phyloP scores from a whole-genome alignment of 2,888 invertebrate species.

The Coronaproctus castanopsis region DNA sequence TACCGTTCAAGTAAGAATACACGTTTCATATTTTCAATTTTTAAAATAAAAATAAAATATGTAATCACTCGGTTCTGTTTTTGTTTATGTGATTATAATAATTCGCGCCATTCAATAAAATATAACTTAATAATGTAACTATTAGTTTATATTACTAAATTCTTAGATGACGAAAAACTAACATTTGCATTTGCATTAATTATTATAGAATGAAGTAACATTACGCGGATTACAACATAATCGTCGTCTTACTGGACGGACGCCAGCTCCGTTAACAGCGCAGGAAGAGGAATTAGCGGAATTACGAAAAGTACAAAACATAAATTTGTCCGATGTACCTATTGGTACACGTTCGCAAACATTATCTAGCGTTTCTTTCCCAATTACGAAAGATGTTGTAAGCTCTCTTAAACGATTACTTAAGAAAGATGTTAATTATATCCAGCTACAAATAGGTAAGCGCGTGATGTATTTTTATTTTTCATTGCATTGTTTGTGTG shows the following conservation, averaged over 20 bases:
- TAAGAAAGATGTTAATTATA: slow-evolving; percentile 57
- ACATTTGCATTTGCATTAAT: too few species aligned
- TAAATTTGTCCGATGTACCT: slow-evolving; percentile 47
- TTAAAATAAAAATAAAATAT: neutral
- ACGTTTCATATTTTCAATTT: too few species aligned
- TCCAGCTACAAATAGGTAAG: slow-evolving; percentile 68
- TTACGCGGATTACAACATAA: slow-evolving; percentile 63
- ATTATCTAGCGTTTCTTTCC: slow-evolving; percentile 73
- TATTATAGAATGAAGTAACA: slow-evolving; percentile 59
- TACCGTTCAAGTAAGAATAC: slow-evolving; percentile 30
- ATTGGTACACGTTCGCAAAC: slow-evolving; percentile 74
- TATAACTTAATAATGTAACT: neutral
- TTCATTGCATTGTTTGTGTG: neutral
- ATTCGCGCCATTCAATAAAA: neutral
- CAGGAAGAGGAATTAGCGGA: slow-evolving; percentile 70
- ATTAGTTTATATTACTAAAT: too few species aligned
- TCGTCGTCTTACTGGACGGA: slow-evolving; percentile 49
- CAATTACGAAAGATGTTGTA: slow-evolving; percentile 32
- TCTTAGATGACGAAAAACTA: too few species aligned
- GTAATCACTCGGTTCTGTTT: neutral
- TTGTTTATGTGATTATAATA: neutral
- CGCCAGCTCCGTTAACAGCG: slow-evolving; percentile 74
- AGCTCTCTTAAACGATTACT: slow-evolving; percentile 18
- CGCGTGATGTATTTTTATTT: slow-evolving; percentile 5
- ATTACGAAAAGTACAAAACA: slow-evolving; percentile 44